Evolutionary conservation across 2,797 vertebrate species (phyloP).

Genomic region (Zonotrichia albicollis): DNA sequence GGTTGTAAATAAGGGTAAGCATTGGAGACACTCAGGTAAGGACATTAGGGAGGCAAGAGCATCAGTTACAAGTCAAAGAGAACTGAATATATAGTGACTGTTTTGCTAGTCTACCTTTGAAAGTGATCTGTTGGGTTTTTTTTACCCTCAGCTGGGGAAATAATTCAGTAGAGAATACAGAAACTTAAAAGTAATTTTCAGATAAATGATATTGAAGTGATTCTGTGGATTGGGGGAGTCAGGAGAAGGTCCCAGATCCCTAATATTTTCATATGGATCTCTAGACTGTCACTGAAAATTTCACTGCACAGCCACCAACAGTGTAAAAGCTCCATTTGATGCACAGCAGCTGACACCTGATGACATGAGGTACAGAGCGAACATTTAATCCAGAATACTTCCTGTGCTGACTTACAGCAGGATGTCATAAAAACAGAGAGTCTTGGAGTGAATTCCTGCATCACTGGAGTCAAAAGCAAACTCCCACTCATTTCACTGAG

Average conservation of each 20-base stretch:
- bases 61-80: neutral
- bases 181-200: neutral
- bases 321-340: neutral
- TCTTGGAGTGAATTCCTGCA: neutral
- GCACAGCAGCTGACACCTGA: neutral
- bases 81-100: neutral
- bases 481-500: neutral
- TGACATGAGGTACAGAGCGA: fast-evolving
- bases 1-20: neutral
- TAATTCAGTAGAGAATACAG: neutral
- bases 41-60: neutral
- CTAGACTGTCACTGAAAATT: neutral
- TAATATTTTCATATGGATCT: neutral
- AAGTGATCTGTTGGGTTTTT: neutral
- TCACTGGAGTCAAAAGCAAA: neutral
- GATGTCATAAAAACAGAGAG: neutral
- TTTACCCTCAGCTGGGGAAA: neutral
- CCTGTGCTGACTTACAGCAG: neutral
- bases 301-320: neutral
- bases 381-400: neutral
- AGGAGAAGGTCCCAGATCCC: neutral
- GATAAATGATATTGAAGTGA: neutral
- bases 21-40: neutral
- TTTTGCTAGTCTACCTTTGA: neutral
- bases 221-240: neutral